phyloP scores from a whole-genome alignment of 1,140 invertebrate genomes.

The Drosophila nebulosa region DNA sequence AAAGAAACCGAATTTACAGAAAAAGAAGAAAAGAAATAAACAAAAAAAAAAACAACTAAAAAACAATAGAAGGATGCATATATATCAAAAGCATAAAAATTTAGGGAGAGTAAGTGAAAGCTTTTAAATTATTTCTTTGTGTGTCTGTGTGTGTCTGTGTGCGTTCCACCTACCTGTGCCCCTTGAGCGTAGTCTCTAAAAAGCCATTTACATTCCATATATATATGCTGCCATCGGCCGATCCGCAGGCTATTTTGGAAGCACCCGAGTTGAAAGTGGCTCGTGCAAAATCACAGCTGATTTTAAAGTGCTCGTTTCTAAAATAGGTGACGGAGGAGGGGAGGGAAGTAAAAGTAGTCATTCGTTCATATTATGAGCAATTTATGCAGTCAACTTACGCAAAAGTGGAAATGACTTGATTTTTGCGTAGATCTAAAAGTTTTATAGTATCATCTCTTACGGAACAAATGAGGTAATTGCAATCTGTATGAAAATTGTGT shows the following conservation, averaged over 20 bases:
- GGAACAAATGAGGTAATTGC: constrained; percentile 93
- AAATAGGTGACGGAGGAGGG: constrained; percentile 51
- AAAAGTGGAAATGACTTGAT: constrained; percentile 93
- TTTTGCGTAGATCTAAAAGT: constrained; percentile 96
- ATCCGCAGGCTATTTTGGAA: constrained; percentile 93
- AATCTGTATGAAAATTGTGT: constrained; percentile 86
- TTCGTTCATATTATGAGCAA: background rate
- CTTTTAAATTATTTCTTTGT: background rate
- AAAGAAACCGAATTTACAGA: constrained; percentile 9
- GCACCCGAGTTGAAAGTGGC: constrained; percentile 96
- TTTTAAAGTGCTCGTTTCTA: constrained; percentile 96
- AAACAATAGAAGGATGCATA: no score
- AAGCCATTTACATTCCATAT: constrained; percentile 93
- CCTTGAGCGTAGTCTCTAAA: constrained; percentile 92
- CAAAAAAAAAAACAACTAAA: background rate
- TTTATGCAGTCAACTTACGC: constrained; percentile 84
- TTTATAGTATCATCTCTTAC: constrained; percentile 97
- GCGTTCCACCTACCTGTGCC: constrained; percentile 87
- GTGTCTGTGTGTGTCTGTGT: no score
- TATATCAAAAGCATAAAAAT: background rate
- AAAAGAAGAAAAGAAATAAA: background rate
- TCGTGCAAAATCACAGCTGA: constrained; percentile 96
- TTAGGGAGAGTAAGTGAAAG: background rate
- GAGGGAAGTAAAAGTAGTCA: background rate
- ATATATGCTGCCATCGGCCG: constrained; percentile 93